A percentile compares a stretch with the other conserved stretches of the same genome.
Evolutionary conservation across 2,113 vertebrate species (phyloP).

Genomic region (Chiloscyllium plagiosum): DNA sequence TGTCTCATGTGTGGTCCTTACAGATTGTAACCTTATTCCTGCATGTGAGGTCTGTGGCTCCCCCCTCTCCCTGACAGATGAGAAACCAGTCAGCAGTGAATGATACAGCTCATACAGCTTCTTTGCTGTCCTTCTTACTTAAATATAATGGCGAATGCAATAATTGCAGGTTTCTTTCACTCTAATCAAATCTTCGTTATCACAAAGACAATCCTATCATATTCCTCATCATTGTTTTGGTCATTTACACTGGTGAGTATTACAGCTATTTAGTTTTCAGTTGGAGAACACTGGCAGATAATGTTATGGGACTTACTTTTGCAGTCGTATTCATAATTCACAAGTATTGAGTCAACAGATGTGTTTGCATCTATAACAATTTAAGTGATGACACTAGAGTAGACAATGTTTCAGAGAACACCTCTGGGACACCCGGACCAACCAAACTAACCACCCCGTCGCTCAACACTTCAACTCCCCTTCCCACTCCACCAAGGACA

Average conservation of each 20-base stretch:
- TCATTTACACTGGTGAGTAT: background rate
- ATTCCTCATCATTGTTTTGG: background rate
- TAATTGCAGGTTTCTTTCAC: background rate
- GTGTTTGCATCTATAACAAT: background rate
- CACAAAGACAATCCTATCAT: background rate
- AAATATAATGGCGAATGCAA: background rate
- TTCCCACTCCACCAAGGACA: too few species aligned
- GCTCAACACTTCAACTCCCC: too few species aligned
- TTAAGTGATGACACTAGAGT: background rate
- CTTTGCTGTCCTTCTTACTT: background rate
- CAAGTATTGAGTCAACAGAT: background rate
- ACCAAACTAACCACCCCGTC: too few species aligned
- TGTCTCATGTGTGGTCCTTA: background rate
- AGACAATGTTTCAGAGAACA: too few species aligned
- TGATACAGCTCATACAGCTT: background rate
- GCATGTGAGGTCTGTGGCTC: conserved; percentile 18
- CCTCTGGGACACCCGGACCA: too few species aligned
- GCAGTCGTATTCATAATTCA: background rate
- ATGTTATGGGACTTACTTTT: background rate
- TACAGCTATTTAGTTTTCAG: background rate
- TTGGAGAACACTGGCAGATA: background rate
- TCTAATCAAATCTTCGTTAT: background rate
- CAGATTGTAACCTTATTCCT: conserved; percentile 22
- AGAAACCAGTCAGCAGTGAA: background rate
- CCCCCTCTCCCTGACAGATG: background rate